Base-by-base conservation (phyloP, 2,113 vertebrate species). In the Notiomystis cincta region DNA sequence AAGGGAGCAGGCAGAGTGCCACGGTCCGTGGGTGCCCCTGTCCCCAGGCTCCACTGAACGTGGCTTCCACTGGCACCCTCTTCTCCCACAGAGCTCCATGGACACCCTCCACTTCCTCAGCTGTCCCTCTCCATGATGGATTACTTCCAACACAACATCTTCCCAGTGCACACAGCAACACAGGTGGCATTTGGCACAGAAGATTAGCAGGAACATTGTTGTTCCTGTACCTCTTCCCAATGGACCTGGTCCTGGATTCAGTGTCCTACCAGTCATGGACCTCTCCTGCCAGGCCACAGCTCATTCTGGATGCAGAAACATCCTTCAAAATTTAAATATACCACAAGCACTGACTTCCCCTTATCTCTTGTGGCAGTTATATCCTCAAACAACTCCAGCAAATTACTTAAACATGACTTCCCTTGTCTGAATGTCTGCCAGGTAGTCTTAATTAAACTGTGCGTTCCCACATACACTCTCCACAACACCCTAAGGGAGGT, bases 401-500 rank as follows among this genome's bases (percentile, higher is more conserved):
- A 83, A 95, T 93, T 96, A 93, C 44, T 95, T 90, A 81, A 89
- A 88, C 90, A 35, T 92, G 88, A 95, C 92, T 76, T 93, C 82
- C 62, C 88, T 67, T 72, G 67, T 57, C 95, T 93, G 93, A 96
- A 83, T 76, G 90, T 93, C 85, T 96, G 93, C 93, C 95, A 95
- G 90, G 95, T 95, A 96, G 67, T 93, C 93, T 96, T 96, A 96
- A 96, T 96, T 94, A 96, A 97, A 96, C 85, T 58, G n/a, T 66
- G 80, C 40, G 5, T 86, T 90, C 86, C 92, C 85, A 50, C 16
- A 65, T 48, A 88, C 23, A 27, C 51, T 89, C 90, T 50, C 67
- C 95, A 75, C 82, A 88, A 37, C 64, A 70, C 86, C 85, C 71
- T n/a, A 48, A 86, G 85, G 79, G 85, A 94, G 23, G 72, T 71